Conservation (phyloP, 2,113 vertebrate genomes). For the Epinephelus moara region DNA sequence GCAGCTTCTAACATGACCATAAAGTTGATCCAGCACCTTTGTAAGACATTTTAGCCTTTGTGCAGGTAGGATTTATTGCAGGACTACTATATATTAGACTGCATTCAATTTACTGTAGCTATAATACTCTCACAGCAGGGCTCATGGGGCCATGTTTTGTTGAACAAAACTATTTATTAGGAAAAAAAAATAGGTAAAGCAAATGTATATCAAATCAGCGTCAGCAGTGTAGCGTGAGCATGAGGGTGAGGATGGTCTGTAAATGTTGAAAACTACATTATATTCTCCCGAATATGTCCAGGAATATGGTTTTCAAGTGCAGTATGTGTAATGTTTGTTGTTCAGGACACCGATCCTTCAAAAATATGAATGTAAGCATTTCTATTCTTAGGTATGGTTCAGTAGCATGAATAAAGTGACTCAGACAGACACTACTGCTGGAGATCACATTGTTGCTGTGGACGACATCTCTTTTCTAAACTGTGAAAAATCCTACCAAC, state of each 20-base stretch:
- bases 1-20: too few species aligned
- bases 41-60: too few species aligned
- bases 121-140: neutral
- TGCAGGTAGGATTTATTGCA: too few species aligned
- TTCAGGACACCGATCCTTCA: neutral
- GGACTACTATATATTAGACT: too few species aligned
- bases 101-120: too few species aligned
- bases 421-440: neutral
- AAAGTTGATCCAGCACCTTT: too few species aligned
- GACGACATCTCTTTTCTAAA: slow-evolving; percentile 84
- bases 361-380: neutral
- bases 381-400: slow-evolving; percentile 75
- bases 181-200: neutral
- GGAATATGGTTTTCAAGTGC: neutral
- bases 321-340: neutral
- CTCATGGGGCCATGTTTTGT: neutral
- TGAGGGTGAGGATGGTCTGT: neutral
- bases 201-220: neutral
- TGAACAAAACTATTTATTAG: neutral
- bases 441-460: slow-evolving; percentile 58
- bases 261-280: neutral
- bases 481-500: slow-evolving; percentile 77
- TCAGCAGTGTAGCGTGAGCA: neutral
- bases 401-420: slow-evolving; percentile 42
- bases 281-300: neutral